A percentile compares a stretch with the other conserved stretches of the same genome.
phyloP scores from a whole-genome alignment of 2,797 vertebrate genomes.

The Sphenodon punctatus region DNA sequence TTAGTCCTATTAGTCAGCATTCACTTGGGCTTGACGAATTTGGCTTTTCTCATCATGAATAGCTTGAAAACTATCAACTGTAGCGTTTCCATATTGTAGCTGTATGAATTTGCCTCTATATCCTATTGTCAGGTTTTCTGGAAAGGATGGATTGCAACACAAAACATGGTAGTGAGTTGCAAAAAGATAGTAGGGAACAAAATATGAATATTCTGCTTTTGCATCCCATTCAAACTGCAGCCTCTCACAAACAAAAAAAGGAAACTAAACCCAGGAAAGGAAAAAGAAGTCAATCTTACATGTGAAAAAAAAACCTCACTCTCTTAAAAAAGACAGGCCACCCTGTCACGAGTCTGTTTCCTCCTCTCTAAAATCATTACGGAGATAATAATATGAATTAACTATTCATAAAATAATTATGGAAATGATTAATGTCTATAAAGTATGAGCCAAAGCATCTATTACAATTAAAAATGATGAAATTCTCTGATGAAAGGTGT shows the following conservation, averaged over 20 bases:
- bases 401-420: not conserved
- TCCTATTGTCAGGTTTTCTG: constrained; percentile 1
- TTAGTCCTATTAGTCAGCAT: too few species aligned
- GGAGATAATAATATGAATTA: not conserved
- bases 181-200: not conserved
- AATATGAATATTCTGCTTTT: not conserved
- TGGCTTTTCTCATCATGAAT: not conserved
- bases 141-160: not conserved
- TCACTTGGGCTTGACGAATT: not conserved
- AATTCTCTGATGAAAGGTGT: not conserved
- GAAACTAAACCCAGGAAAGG: not conserved
- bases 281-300: not conserved
- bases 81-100: not conserved
- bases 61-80: not conserved
- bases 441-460: not conserved
- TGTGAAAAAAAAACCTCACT: not conserved
- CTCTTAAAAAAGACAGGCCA: not conserved
- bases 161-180: not conserved
- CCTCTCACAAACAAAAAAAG: not conserved
- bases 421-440: not conserved
- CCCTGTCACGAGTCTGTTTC: not conserved
- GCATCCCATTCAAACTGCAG: not conserved
- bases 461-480: not conserved
- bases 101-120: not conserved
- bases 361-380: not conserved